Evolutionary conservation across 2,888 invertebrate species (phyloP), one percentile per base, ranked within the genome.

Genomic region (Stenodera caucasica): DNA sequence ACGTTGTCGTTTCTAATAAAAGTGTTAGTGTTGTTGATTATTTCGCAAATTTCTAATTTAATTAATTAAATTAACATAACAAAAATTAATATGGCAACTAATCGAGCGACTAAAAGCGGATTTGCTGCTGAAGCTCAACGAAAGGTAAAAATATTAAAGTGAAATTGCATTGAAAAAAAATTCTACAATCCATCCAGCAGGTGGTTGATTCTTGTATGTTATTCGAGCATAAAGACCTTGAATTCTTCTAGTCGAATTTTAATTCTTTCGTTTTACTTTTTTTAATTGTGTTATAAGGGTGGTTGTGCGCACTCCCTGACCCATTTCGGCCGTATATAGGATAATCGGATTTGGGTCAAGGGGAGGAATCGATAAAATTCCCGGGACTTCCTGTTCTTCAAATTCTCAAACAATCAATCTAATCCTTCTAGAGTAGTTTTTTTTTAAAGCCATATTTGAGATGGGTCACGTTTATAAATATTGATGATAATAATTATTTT

Each of bases 81-180:
- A n/a, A n/a, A n/a, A n/a, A n/a, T n/a, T n/a, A n/a, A n/a, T n/a
- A 92, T 92, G 92, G 91, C 92, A 72, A 87, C 84, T 81, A 89
- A 91, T 84, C 84, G 94, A 80, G 94, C 94, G 72, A 84, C 92
- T 63, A 94, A 94, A 82, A 92, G 93, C 77, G 96, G 96, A 88
- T 94, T 96, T 84, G 96, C 96, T 73, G 95, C 96, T 61, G 96
- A 96, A 81, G 94, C 96, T 56, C 96, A 96, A 82, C 88, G 92
- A 80, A 96, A 96, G 90, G 96, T 96, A 82, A 87, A 86, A 45
- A 45, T 9, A 26, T 5, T 7, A 5, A 5, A 26, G 26, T 7
- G 26, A 5, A 26, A 26, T 26, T n/a, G n/a, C n/a, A n/a, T n/a
- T n/a, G 26, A 26, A 26, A 26, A 2, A 26, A 26, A 26, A 26